Evolutionary conservation across 2,888 invertebrate genomes (phyloP).

Genomic region (Nomada fabriciana): DNA sequence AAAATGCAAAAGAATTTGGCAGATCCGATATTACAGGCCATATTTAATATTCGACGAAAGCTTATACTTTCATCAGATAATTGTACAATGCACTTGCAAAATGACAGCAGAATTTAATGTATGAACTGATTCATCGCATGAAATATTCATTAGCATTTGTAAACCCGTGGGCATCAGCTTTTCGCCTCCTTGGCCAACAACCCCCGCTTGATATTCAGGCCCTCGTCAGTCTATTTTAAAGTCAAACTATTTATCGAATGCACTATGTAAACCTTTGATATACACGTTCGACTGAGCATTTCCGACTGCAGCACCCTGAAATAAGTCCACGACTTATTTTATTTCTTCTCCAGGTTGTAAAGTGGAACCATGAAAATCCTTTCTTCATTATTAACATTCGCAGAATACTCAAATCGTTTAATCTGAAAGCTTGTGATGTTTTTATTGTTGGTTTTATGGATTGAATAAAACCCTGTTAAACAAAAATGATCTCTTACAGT

Average conservation of each 20-base stretch:
- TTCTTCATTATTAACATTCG: too few species aligned
- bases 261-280: conserved; percentile 61
- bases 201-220: conserved; percentile 71
- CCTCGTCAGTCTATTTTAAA: conserved; percentile 71
- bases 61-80: background rate
- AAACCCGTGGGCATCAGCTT: background rate
- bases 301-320: too few species aligned
- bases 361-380: too few species aligned
- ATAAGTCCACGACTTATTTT: too few species aligned
- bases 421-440: too few species aligned
- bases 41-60: background rate
- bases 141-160: conserved; percentile 73
- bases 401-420: too few species aligned
- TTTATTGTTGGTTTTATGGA: too few species aligned
- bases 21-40: background rate
- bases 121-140: conserved; percentile 62
- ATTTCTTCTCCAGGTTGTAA: too few species aligned
- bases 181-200: background rate
- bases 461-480: too few species aligned
- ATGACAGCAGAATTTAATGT: background rate
- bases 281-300: background rate
- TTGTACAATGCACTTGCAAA: background rate
- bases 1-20: too few species aligned
- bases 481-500: too few species aligned
- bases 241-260: conserved; percentile 73